Conservation (phyloP, 2,888 invertebrate genomes). For the Leucoma salicis region DNA sequence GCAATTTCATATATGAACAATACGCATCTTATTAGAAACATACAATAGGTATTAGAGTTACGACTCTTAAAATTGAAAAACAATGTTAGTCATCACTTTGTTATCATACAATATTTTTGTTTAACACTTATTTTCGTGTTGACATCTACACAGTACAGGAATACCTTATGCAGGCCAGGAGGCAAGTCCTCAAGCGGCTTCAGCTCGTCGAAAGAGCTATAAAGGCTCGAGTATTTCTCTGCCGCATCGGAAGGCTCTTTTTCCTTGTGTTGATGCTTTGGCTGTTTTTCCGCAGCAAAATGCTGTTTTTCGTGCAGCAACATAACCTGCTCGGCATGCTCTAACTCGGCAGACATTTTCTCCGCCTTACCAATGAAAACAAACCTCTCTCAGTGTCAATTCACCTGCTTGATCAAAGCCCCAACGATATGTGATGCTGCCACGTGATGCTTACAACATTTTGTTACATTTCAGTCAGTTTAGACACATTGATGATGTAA, state of each 20-base stretch:
- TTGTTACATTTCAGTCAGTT: slow-evolving; percentile 47
- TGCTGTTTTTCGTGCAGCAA: slow-evolving; percentile 74
- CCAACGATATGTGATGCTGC: slow-evolving; percentile 57
- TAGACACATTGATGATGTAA: slow-evolving; percentile 44
- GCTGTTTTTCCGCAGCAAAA: slow-evolving; percentile 64
- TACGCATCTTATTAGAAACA: slow-evolving; percentile 23
- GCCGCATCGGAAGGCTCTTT: slow-evolving; percentile 43
- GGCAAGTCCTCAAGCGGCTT: slow-evolving; percentile 67
- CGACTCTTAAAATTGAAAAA: slow-evolving; percentile 5
- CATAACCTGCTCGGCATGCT: slow-evolving; percentile 80
- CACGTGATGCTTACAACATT: slow-evolving; percentile 55
- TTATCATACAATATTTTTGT: slow-evolving; percentile 27
- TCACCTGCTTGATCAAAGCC: slow-evolving; percentile 43
- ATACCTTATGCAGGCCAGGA: slow-evolving; percentile 70
- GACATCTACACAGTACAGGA: slow-evolving; percentile 46
- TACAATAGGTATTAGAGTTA: slow-evolving; percentile 24
- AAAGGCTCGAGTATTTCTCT: slow-evolving; percentile 72
- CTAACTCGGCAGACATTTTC: slow-evolving; percentile 77
- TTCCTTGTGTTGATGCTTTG: slow-evolving; percentile 49
- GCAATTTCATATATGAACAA: slow-evolving; percentile 25
- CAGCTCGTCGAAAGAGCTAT: slow-evolving; percentile 70
- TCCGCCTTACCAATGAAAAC: slow-evolving; percentile 80
- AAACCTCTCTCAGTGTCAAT: slow-evolving; percentile 69
- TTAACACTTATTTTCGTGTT: slow-evolving; percentile 32
- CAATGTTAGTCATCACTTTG: slow-evolving; percentile 36